These are phyloP conservation scores for Atherinomorus stipes DNA, from an alignment of 2,113 vertebrate genomes.

Conservation along the genomic window DNA sequence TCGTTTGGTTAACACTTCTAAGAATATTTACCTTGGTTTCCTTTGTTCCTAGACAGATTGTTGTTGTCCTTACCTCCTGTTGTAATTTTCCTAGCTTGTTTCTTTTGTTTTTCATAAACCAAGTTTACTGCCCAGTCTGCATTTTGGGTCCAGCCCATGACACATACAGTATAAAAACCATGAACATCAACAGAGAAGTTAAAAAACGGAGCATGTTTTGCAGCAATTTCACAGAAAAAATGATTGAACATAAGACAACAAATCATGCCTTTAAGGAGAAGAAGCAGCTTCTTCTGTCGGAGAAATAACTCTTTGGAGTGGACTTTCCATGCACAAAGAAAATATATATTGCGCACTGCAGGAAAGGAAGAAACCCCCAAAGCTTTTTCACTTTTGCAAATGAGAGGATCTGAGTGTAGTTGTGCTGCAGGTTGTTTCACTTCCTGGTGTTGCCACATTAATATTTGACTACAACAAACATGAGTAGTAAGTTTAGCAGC, in stretches of 20 bases:
- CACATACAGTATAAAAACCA: too few species aligned
- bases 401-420: not conserved
- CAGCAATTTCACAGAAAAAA: not conserved
- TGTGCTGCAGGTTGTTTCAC: not conserved
- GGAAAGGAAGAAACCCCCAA: not conserved
- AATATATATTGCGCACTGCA: not conserved
- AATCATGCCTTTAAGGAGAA: not conserved
- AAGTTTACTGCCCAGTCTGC: too few species aligned
- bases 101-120: too few species aligned
- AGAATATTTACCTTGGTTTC: too few species aligned
- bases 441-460: conserved; percentile 19
- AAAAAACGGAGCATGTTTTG: not conserved
- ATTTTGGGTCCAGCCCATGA: too few species aligned
- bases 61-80: too few species aligned
- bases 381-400: not conserved
- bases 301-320: too few species aligned
- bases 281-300: too few species aligned
- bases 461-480: conserved; percentile 32
- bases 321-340: not conserved
- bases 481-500: conserved; percentile 23
- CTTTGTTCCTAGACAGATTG: too few species aligned
- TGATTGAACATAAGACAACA: not conserved
- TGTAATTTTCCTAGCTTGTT: too few species aligned
- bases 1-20: too few species aligned
- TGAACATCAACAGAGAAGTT: too few species aligned